Evolutionary conservation across 2,113 vertebrate species (phyloP), one percentile per base, ranked within the genome.

Genomic region (Thamnaconus septentrionalis): DNA sequence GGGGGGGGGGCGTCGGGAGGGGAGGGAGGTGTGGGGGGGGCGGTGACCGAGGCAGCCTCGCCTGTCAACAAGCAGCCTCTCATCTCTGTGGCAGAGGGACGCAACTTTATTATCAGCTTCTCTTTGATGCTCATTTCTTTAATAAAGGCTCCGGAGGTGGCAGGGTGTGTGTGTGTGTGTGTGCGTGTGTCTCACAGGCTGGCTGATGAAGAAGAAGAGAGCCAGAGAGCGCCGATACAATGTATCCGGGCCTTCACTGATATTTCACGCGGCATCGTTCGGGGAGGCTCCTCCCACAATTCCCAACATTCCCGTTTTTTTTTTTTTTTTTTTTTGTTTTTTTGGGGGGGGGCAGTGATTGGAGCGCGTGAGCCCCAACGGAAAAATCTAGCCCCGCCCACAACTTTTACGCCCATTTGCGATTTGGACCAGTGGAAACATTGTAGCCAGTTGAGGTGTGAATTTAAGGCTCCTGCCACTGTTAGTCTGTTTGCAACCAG

Each of bases 91-190:
- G 79, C 72, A 5, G 44, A 6, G 44, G 5, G 44, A 5, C 5
- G 7, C 44, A 45, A 45, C 7, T 80, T 70, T 47, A 31, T 11
- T 53, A 41, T 41, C 7, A 68, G 59, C 42, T 4, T 8, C 3
- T 66, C 73, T 84, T 69, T 87, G 82, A 81, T 87, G 69, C 83
- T 83, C 65, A 66, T 59, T 75, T 67, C 81, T 83, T 80, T 83
- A 85, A 85, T 83, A 84, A 75, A 83, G 39, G 42, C 55, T 78
- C 62, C 84, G 71, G 84, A 81, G 65, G 73, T 62, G 53, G 75
- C 61, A 57, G 77, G 73, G 74, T 71, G 69, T 45, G 71, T 41
- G 56, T 61, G 48, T 43, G 42, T 53, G 53, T 11, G 10, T 12
- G 4, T 67, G 58, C 39, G 59, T 51, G 69, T 53, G 70, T 81